Conservation (phyloP, 2,797 vertebrate genomes). For the Distichodus sexfasciatus region DNA sequence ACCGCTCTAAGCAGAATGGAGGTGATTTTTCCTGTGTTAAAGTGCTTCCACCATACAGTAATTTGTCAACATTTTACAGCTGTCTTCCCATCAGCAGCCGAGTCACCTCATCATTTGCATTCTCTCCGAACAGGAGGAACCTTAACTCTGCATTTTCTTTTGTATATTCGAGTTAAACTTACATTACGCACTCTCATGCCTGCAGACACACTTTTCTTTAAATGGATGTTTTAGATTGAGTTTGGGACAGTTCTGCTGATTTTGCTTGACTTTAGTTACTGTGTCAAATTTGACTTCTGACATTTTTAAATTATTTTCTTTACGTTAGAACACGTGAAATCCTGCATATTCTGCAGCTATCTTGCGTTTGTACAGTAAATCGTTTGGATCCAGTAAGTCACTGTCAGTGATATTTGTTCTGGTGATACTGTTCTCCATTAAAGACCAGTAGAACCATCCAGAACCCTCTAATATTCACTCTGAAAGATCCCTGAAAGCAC, state of each 20-base stretch:
- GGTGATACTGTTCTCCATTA: slow-evolving; percentile 25
- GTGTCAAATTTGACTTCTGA: too few relatives aligned
- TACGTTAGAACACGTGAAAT: too few relatives aligned
- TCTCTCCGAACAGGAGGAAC: slow-evolving; percentile 61
- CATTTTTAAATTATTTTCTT: too few relatives aligned
- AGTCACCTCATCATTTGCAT: slow-evolving; percentile 51
- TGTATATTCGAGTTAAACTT: not conserved
- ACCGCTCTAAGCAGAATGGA: slow-evolving; percentile 1
- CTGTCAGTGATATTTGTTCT: slow-evolving; percentile 19
- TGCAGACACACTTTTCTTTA: too few relatives aligned
- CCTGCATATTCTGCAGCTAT: not conserved
- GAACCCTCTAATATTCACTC: slow-evolving; percentile 28
- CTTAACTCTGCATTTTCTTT: not conserved
- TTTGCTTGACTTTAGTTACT: too few relatives aligned
- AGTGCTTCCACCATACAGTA: not conserved
- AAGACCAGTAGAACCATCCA: slow-evolving; percentile 28
- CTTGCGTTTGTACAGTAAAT: slow-evolving; percentile 24
- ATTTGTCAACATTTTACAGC: slow-evolving; percentile 63
- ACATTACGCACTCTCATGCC: not conserved
- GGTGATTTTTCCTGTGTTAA: not conserved
- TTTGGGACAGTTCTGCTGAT: too few relatives aligned
- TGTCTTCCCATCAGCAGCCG: slow-evolving; percentile 70
- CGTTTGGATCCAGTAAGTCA: slow-evolving; percentile 20
- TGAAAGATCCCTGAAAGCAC: slow-evolving; percentile 25
- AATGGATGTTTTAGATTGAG: too few relatives aligned